phyloP scores from a whole-genome alignment of 2,888 invertebrate genomes.

The Cenopis cana region DNA sequence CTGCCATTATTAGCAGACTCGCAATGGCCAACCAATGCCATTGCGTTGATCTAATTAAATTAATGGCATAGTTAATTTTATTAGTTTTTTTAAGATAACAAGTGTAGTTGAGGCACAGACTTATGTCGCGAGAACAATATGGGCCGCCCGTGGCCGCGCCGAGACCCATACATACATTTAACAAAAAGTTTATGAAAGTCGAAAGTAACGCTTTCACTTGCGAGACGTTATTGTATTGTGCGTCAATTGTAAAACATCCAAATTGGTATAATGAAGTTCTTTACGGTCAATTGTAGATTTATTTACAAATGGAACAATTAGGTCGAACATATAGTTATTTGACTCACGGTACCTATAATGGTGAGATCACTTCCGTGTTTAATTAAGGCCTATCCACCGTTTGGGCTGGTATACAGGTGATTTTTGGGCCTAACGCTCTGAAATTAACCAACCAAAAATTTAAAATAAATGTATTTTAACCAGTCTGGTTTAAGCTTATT shows the following conservation, averaged over 20 bases:
- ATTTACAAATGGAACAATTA: conserved; percentile 56
- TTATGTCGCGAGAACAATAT: conserved; percentile 81
- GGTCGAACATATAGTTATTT: conserved; percentile 53
- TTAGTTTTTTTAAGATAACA: neutral
- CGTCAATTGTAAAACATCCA: conserved; percentile 71
- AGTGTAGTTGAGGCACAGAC: conserved; percentile 53
- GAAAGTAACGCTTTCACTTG: conserved; percentile 84
- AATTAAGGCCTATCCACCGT: neutral
- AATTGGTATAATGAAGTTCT: conserved; percentile 53
- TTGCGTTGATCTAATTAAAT: conserved; percentile 8
- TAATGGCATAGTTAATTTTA: conserved; percentile 2
- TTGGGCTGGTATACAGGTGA: too few species aligned
- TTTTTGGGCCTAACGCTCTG: too few species aligned
- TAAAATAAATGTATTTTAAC: too few species aligned
- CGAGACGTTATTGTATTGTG: conserved; percentile 73
- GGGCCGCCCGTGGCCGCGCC: conserved; percentile 64
- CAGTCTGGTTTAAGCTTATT: too few species aligned
- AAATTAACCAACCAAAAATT: too few species aligned
- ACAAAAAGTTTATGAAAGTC: conserved; percentile 84
- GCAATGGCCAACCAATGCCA: conserved; percentile 3
- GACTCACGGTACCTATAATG: neutral
- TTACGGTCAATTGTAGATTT: conserved; percentile 59
- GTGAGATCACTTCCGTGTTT: conserved; percentile 27
- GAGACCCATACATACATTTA: conserved; percentile 75
- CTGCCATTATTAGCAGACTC: conserved; percentile 3